Evolutionary conservation across 1,140 invertebrate species (phyloP).

Genomic region (Macrosteles quadrilineatus): DNA sequence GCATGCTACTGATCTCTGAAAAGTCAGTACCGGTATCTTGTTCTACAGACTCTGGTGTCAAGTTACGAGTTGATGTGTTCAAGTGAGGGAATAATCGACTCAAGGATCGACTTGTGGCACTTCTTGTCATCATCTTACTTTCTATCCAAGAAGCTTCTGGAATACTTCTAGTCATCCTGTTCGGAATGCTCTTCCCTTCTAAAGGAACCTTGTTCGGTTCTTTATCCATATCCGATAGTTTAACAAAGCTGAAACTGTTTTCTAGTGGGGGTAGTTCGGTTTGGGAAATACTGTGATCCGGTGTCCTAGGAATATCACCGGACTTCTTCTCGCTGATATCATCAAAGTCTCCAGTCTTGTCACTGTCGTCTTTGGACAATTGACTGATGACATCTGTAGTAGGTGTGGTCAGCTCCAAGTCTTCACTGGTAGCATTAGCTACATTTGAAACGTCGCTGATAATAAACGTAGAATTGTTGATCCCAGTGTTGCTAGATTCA

Average conservation of each 20-base stretch:
- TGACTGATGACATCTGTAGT: slow-evolving; percentile 38
- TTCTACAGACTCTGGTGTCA: slow-evolving; percentile 25
- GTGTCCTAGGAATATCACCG: slow-evolving; percentile 30
- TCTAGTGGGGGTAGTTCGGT: slow-evolving; percentile 27
- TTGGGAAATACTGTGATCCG: slow-evolving; percentile 34
- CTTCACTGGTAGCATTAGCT: slow-evolving; percentile 36
- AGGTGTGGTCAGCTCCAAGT: slow-evolving; percentile 37
- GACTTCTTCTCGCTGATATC: slow-evolving; percentile 31
- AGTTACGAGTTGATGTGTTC: slow-evolving; percentile 39
- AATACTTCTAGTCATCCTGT: slow-evolving; percentile 56
- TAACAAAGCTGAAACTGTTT: slow-evolving; percentile 51
- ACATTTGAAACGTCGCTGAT: slow-evolving; percentile 40
- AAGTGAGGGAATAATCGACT: slow-evolving; percentile 54
- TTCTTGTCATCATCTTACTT: slow-evolving; percentile 60
- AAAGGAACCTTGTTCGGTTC: slow-evolving; percentile 22
- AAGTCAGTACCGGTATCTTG: slow-evolving; percentile 44
- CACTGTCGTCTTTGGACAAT: slow-evolving; percentile 37
- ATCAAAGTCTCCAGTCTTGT: slow-evolving; percentile 33
- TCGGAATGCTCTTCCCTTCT: slow-evolving; percentile 37
- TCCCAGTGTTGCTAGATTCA: slow-evolving; percentile 33
- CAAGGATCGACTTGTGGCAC: slow-evolving; percentile 43
- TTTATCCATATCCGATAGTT: slow-evolving; percentile 59
- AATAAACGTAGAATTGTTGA: slow-evolving; percentile 37
- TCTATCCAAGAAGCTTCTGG: slow-evolving; percentile 66
- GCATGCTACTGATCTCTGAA: slow-evolving; percentile 58